phyloP scores from a whole-genome alignment of 2,113 vertebrate genomes.

The Chitala chitala region DNA sequence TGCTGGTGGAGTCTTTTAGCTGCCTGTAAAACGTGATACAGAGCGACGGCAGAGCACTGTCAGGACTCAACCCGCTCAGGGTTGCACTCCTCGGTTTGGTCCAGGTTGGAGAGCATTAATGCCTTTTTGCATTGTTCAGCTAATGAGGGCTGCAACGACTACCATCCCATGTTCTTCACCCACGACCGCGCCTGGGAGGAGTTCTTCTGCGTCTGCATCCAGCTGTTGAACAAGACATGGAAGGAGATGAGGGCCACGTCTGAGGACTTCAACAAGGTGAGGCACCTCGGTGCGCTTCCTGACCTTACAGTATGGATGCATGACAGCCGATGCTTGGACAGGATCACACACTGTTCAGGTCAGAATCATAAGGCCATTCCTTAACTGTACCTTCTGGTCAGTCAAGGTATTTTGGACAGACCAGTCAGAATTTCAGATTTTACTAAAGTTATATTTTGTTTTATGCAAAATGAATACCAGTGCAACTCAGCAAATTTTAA shows the following conservation, averaged over 20 bases:
- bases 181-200: constrained; percentile 95
- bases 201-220: constrained; percentile 95
- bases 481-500: too few relatives aligned
- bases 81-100: not conserved
- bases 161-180: constrained; percentile 98
- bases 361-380: too few relatives aligned
- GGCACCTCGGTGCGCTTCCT: constrained; percentile 16
- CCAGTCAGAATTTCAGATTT: too few relatives aligned
- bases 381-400: too few relatives aligned
- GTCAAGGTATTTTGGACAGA: too few relatives aligned
- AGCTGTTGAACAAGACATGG: constrained; percentile 96
- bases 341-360: too few relatives aligned
- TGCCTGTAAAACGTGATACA: too few relatives aligned
- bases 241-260: constrained; percentile 97
- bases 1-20: not conserved
- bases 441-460: too few relatives aligned
- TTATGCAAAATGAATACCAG: too few relatives aligned
- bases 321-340: too few relatives aligned
- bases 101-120: not conserved
- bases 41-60: too few relatives aligned
- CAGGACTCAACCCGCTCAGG: too few relatives aligned
- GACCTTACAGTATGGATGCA: not conserved
- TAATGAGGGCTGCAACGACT: constrained; percentile 93
- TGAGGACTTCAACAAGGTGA: constrained; percentile 97
- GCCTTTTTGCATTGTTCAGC: constrained; percentile 54